Percentiles rank a stretch among this genome's conserved stretches.
phyloP scores from a whole-genome alignment of 1,140 invertebrate species.

The Coelopa frigida region DNA sequence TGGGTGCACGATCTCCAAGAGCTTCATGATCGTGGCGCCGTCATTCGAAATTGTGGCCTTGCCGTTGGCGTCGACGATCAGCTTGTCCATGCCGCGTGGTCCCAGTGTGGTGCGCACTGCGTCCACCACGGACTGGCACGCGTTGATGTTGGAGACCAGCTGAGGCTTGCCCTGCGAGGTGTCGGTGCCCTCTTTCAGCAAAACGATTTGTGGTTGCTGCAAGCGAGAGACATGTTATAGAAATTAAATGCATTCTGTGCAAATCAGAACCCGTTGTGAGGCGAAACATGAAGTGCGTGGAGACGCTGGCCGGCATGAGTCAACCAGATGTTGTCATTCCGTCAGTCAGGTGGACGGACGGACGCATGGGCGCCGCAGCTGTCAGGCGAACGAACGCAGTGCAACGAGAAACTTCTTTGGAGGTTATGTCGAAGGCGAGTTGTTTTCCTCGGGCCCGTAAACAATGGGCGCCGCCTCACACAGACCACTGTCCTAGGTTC shows the following conservation, averaged over 20 bases:
- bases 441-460: slow-evolving; percentile 19
- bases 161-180: slow-evolving; percentile 93
- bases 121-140: slow-evolving; percentile 94
- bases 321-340: no score
- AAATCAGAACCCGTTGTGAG: no score
- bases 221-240: slow-evolving; percentile 26
- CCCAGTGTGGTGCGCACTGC: slow-evolving; percentile 93
- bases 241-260: no score
- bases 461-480: slow-evolving; percentile 11
- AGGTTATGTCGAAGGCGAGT: slow-evolving; percentile 36
- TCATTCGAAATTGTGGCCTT: slow-evolving; percentile 98
- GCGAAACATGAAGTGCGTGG: no score
- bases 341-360: slow-evolving; percentile 5
- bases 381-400: background rate
- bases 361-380: slow-evolving; percentile 8
- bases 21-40: slow-evolving; percentile 97
- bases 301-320: no score
- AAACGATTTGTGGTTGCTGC: slow-evolving; percentile 95
- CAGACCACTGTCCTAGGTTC: background rate
- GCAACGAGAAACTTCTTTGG: slow-evolving; percentile 36
- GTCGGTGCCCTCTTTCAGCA: slow-evolving; percentile 97
- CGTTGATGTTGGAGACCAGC: slow-evolving; percentile 97
- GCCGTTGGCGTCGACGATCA: slow-evolving; percentile 85
- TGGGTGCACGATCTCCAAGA: slow-evolving; percentile 95
- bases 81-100: slow-evolving; percentile 98